phyloP scores from a whole-genome alignment of 2,888 invertebrate species.

The Sinhomidia bicolor region DNA sequence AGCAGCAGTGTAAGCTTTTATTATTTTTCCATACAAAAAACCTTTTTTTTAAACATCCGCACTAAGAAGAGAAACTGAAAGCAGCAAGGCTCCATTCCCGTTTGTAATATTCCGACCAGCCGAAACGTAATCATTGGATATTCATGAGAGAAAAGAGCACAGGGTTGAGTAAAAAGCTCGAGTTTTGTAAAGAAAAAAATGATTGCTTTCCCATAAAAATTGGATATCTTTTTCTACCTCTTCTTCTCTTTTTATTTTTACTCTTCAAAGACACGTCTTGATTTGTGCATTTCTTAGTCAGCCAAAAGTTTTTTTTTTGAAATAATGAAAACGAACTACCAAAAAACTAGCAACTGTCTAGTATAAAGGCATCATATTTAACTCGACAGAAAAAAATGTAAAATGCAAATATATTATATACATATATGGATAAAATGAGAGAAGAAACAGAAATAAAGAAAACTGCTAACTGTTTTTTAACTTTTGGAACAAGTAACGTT shows the following conservation, averaged over 20 bases:
- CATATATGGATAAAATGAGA: too few species aligned
- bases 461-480: too few species aligned
- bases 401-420: too few species aligned
- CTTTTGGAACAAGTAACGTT: neutral
- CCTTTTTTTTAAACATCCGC: neutral
- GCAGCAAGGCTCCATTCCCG: neutral
- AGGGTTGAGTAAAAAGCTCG: neutral
- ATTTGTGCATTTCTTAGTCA: too few species aligned
- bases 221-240: neutral
- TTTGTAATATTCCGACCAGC: neutral
- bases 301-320: too few species aligned
- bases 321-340: too few species aligned
- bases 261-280: too few species aligned
- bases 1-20: neutral
- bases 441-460: too few species aligned
- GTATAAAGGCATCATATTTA: too few species aligned
- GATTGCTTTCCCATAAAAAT: slow-evolving; percentile 40
- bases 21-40: neutral
- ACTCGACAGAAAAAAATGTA: too few species aligned
- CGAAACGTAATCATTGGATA: slow-evolving; percentile 51
- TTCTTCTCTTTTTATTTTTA: slow-evolving; percentile 1
- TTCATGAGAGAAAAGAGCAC: slow-evolving; percentile 61
- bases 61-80: neutral
- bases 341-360: too few species aligned
- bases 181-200: slow-evolving; percentile 55